Evolutionary conservation across 2,888 invertebrate species (phyloP), one percentile per base, ranked within the genome.

Genomic region (Vesta saturnalis): DNA sequence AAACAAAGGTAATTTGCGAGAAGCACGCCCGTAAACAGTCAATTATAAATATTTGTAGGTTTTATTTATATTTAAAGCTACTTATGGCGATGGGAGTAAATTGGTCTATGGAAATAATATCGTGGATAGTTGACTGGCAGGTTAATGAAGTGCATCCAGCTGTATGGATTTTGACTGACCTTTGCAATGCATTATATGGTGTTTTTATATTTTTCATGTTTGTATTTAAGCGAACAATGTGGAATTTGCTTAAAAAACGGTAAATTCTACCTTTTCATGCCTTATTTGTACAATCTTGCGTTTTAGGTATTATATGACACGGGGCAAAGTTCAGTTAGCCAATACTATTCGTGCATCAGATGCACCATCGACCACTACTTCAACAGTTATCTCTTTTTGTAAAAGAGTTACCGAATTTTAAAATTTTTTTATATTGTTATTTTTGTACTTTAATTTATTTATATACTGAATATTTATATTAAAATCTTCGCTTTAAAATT

Each of bases 11-110:
- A 79, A 78, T 81, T 70, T 18, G 6, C 15, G 14, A 6, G n/a
- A 4, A 10, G 8, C 6, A 6, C 16, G 52, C 18, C 16, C 5
- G 3, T 6, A 18, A 18, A 19, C 16, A 52, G 8, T 52, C n/a
- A 16, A 6, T 23, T 3, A 35, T 35, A 5, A 10, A 6, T 30
- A 6, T 5, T 60, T 72, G 8, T 84, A 94, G 94, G 83, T 94
- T 92, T 80, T 90, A 89, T 23, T 85, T 94, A 1, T 94, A 94
- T 80, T 78, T 94, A 76, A 94, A 94, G 78, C 84, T 95, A 35
- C 91, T 94, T 80, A 86, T 94, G 75, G 93, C 94, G 30, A 94
- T 94, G 94, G 95, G 94, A 0, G 90, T 94, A 16, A 94, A 92
- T 78, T 95, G 94, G 95, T 87, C 89, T 0, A 89, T 91, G 84